Percentiles rank a stretch among this genome's conserved stretches.
Conservation (phyloP, 2,797 vertebrate species). For the Myotis daubentonii region DNA sequence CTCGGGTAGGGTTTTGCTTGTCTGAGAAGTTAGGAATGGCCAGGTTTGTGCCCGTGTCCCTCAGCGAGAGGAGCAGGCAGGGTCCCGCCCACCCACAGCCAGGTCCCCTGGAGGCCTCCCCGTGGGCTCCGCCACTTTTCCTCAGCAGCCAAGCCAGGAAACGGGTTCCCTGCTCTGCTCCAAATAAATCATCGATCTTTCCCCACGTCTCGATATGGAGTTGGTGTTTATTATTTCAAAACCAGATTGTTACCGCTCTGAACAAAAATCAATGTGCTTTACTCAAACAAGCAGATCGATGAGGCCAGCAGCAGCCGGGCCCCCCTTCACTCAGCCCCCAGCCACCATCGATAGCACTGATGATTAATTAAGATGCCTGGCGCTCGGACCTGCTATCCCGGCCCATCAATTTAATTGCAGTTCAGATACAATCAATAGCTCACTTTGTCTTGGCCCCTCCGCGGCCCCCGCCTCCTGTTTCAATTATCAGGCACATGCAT, state of each 20-base stretch:
- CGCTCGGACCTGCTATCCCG: constrained; percentile 73
- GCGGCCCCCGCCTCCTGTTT: constrained; percentile 77
- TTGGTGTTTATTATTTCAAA: constrained; percentile 83
- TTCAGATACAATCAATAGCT: constrained; percentile 80
- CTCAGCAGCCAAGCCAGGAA: constrained; percentile 51
- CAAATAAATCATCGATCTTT: constrained; percentile 80
- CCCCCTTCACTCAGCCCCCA: constrained; percentile 44
- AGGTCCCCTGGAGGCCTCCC: constrained; percentile 24
- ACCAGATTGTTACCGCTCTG: constrained; percentile 74
- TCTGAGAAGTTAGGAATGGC: background rate
- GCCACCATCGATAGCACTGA: constrained; percentile 78
- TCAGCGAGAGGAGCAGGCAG: background rate
- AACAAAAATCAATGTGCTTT: constrained; percentile 81
- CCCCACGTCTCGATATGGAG: constrained; percentile 44
- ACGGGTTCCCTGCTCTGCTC: constrained; percentile 60
- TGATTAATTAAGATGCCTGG: constrained; percentile 87
- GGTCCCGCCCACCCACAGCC: background rate
- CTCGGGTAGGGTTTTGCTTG: background rate
- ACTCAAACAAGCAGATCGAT: constrained; percentile 81
- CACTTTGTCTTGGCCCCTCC: constrained; percentile 78
- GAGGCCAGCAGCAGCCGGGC: constrained; percentile 54
- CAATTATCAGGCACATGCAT: constrained; percentile 77
- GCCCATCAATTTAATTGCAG: constrained; percentile 84
- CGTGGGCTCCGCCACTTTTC: background rate
- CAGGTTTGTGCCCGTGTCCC: background rate